phyloP scores from a whole-genome alignment of 2,888 invertebrate genomes.

The Sphaerophoria rueppellii region DNA sequence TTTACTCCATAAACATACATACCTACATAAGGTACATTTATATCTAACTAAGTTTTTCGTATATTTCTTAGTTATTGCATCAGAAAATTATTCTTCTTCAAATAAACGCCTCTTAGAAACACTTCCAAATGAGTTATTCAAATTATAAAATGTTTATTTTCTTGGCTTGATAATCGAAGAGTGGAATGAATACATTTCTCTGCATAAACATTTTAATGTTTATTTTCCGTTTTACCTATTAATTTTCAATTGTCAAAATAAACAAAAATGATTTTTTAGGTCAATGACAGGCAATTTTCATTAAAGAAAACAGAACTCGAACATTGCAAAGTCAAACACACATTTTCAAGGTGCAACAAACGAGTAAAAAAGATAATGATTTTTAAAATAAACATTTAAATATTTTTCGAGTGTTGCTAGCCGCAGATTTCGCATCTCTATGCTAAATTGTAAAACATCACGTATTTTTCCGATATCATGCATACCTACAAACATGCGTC shows the following conservation, averaged over 20 bases:
- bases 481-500: not conserved
- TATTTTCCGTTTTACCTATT: not conserved
- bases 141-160: constrained; percentile 22
- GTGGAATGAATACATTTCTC: too few species aligned
- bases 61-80: not conserved
- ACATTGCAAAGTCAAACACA: not conserved
- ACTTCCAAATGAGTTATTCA: constrained; percentile 7
- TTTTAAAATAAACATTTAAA: not conserved
- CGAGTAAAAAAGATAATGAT: not conserved
- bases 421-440: not conserved
- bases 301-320: not conserved
- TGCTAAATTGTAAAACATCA: constrained; percentile 1
- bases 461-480: not conserved
- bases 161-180: not conserved
- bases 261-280: constrained; percentile 24
- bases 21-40: not conserved
- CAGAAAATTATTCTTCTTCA: not conserved
- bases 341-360: not conserved
- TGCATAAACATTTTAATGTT: constrained; percentile 32
- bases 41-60: not conserved
- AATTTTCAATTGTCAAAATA: constrained; percentile 12
- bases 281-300: constrained; percentile 43
- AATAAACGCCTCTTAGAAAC: constrained; percentile 1
- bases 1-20: not conserved
- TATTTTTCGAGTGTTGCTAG: constrained; percentile 7